Percentiles rank a stretch among this genome's conserved stretches.
Conservation (phyloP, 2,797 vertebrate species). For the Furcifer pardalis region DNA sequence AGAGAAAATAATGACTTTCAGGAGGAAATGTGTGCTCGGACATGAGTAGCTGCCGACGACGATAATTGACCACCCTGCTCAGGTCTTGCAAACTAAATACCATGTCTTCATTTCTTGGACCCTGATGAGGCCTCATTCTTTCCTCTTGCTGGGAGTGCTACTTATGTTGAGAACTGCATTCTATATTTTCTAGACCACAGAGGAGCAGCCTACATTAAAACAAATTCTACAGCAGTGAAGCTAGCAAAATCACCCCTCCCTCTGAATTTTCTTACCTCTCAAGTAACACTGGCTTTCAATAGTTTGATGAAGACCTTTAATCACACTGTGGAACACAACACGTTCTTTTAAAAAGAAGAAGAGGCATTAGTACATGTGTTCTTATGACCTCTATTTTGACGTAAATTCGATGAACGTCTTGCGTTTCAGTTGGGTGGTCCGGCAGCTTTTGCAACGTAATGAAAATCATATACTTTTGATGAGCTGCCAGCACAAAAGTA, state of each 20-base stretch:
- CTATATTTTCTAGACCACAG: background rate
- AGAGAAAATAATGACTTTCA: too few relatives aligned
- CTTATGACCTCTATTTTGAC: background rate
- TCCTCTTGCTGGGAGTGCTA: background rate
- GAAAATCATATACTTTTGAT: too few relatives aligned
- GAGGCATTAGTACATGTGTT: conserved; percentile 34
- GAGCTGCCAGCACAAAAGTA: too few relatives aligned
- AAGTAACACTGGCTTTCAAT: conserved; percentile 86
- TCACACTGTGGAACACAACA: conserved; percentile 77
- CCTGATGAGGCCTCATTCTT: background rate
- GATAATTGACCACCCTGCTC: too few relatives aligned
- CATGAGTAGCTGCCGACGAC: too few relatives aligned
- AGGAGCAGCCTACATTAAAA: background rate
- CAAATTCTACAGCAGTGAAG: background rate
- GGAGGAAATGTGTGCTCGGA: too few relatives aligned
- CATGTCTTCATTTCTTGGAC: background rate
- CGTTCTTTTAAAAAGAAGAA: conserved; percentile 80
- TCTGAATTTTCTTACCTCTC: conserved; percentile 84
- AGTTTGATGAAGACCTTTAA: conserved; percentile 84
- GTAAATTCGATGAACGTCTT: too few relatives aligned
- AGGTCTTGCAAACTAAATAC: too few relatives aligned
- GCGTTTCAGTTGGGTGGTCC: too few relatives aligned
- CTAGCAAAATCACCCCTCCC: background rate
- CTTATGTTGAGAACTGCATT: background rate
- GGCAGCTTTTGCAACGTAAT: too few relatives aligned